phyloP scores from a whole-genome alignment of 2,888 invertebrate genomes.

The Julus scandinavius region DNA sequence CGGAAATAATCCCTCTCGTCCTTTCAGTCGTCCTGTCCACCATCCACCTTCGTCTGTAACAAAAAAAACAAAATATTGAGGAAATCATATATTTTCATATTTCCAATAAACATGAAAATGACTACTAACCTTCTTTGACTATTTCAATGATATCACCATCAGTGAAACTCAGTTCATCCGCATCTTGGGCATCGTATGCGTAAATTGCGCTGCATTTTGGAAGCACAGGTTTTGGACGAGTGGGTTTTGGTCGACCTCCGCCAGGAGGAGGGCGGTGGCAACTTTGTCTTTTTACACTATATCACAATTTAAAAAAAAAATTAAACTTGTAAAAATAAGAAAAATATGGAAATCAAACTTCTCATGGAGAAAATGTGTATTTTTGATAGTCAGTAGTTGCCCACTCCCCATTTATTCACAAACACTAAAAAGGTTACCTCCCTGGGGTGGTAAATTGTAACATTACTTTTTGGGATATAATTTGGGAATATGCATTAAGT shows the following conservation, averaged over 20 bases:
- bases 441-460: too few species aligned
- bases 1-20: conserved; percentile 74
- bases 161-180: conserved; percentile 73
- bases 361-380: background rate
- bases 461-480: too few species aligned
- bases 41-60: conserved; percentile 74
- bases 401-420: too few species aligned
- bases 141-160: conserved; percentile 74
- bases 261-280: conserved; percentile 65
- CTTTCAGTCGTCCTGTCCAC: conserved; percentile 73
- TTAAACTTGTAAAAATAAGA: too few species aligned
- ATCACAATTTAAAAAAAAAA: background rate
- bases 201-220: conserved; percentile 71
- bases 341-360: too few species aligned
- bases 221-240: conserved; percentile 66
- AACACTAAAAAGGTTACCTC: too few species aligned
- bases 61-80: conserved; percentile 55
- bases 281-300: conserved; percentile 62
- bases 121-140: conserved; percentile 71
- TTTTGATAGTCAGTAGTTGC: too few species aligned
- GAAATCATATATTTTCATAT: background rate
- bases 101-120: too few species aligned
- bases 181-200: conserved; percentile 74
- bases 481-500: too few species aligned
- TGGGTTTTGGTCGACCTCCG: conserved; percentile 66